phyloP scores from a whole-genome alignment of 2,113 vertebrate genomes.

The Cyrtonyx montezumae region DNA sequence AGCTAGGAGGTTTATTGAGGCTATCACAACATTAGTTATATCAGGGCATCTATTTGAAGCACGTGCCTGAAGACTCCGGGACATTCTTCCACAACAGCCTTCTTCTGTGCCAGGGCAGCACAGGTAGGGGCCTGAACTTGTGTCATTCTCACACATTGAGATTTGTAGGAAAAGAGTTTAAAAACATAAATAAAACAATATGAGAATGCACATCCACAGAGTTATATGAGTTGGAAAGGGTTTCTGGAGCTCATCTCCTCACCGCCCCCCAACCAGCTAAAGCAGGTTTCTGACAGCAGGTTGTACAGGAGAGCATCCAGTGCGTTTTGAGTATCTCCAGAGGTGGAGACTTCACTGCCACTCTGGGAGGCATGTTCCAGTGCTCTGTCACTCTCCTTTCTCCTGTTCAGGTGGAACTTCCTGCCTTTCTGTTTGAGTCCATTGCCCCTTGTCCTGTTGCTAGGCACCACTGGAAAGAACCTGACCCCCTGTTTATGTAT shows the following conservation, averaged over 20 bases:
- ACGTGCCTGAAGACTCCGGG: conserved; percentile 22
- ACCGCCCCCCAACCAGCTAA: neutral
- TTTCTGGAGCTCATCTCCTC: neutral
- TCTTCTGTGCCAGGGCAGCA: neutral
- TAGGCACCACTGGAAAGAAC: too few species aligned
- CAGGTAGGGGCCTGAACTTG: neutral
- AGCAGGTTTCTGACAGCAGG: neutral
- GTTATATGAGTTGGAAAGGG: neutral
- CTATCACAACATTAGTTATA: conserved; percentile 51
- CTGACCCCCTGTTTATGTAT: neutral
- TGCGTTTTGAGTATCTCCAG: neutral
- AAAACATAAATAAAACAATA: neutral
- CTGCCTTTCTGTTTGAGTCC: too few species aligned
- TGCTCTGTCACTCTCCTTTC: neutral
- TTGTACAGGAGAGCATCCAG: neutral
- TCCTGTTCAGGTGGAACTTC: neutral
- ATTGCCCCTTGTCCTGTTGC: too few species aligned
- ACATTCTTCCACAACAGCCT: conserved; percentile 7
- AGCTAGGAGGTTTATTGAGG: conserved; percentile 1
- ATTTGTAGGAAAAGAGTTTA: neutral
- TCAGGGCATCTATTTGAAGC: conserved; percentile 54
- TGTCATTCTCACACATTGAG: neutral
- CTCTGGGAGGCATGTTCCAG: neutral
- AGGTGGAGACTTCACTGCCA: neutral
- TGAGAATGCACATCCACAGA: neutral